Conservation (phyloP, 1,140 invertebrate species). For the Holotrichia oblita region DNA sequence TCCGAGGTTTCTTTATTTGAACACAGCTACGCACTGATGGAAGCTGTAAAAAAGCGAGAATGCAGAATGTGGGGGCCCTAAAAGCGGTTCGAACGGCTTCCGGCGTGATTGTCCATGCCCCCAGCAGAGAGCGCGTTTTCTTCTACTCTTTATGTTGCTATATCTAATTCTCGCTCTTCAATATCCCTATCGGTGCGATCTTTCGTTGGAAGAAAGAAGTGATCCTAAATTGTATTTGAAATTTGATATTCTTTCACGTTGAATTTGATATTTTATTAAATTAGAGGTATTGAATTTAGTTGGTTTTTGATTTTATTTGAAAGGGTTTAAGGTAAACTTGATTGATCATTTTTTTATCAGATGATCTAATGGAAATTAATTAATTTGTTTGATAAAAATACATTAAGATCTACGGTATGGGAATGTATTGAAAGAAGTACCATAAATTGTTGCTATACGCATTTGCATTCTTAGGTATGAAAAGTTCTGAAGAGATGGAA, state of each 20-base stretch:
- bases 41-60: not conserved
- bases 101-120: constrained; percentile 1
- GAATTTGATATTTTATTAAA: not conserved
- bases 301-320: not conserved
- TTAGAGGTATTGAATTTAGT: not conserved
- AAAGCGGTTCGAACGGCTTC: constrained; percentile 10
- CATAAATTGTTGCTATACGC: too few relatives aligned
- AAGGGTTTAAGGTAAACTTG: too few relatives aligned
- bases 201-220: not conserved
- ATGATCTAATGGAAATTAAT: too few relatives aligned
- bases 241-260: constrained; percentile 5
- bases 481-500: too few relatives aligned
- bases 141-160: not conserved
- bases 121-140: not conserved
- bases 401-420: too few relatives aligned
- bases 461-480: too few relatives aligned
- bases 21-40: not conserved
- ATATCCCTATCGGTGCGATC: not conserved
- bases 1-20: constrained; percentile 17
- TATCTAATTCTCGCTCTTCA: not conserved
- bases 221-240: constrained; percentile 21
- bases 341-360: too few relatives aligned
- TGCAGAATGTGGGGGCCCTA: not conserved
- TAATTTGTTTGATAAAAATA: too few relatives aligned
- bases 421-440: too few relatives aligned